Conservation (phyloP, 2,113 vertebrate genomes). For the Zeus faber region DNA sequence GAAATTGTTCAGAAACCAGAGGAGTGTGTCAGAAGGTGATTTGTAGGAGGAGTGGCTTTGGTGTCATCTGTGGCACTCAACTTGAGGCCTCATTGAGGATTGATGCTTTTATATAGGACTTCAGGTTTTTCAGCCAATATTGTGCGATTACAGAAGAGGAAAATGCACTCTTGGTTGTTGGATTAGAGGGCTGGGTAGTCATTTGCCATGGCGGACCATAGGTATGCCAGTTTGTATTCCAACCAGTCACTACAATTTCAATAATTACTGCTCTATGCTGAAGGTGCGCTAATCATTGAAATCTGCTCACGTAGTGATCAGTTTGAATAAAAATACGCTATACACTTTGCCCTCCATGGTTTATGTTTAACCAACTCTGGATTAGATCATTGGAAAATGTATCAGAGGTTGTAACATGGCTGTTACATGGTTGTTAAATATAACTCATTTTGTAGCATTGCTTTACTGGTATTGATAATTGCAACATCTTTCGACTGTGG, state of each 20-base stretch:
- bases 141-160: slow-evolving; percentile 56
- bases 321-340: no score
- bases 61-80: slow-evolving; percentile 61
- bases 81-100: slow-evolving; percentile 53
- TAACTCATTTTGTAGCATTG: slow-evolving; percentile 36
- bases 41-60: slow-evolving; percentile 49
- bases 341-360: no score
- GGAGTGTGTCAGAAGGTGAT: slow-evolving; percentile 60
- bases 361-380: no score
- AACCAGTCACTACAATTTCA: neutral
- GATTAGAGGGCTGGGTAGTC: slow-evolving; percentile 41
- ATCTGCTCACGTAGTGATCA: no score
- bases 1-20: slow-evolving; percentile 59
- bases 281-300: no score
- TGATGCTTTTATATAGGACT: slow-evolving; percentile 57
- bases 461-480: slow-evolving; percentile 42
- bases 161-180: slow-evolving; percentile 57
- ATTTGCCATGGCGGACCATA: no score
- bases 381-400: slow-evolving; percentile 14
- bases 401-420: slow-evolving; percentile 47
- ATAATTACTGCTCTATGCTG: no score
- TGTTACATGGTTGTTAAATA: slow-evolving; percentile 56
- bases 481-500: slow-evolving; percentile 47
- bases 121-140: slow-evolving; percentile 62
- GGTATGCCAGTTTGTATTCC: slow-evolving; percentile 22